Conservation (phyloP, 2,888 invertebrate genomes). For the Molanna angustata region DNA sequence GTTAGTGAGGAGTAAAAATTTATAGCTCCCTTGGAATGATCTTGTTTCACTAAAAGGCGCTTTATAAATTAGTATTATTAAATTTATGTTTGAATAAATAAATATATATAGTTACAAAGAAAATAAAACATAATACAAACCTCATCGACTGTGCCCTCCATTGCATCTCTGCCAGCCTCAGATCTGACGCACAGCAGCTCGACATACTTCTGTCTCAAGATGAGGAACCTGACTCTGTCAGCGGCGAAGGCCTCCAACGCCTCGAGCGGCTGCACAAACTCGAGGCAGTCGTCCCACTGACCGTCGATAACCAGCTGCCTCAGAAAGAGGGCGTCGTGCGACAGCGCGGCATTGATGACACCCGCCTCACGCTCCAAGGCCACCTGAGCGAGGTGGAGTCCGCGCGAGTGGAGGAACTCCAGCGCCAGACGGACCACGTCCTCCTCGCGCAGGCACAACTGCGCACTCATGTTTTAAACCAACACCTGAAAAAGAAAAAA, state of each 20-base stretch:
- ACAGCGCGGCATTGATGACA: conserved; percentile 88
- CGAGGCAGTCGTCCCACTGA: conserved; percentile 96
- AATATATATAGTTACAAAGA: no score
- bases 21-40: no score
- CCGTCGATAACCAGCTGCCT: conserved; percentile 94
- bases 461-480: conserved; percentile 61
- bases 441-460: conserved; percentile 82
- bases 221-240: conserved; percentile 80
- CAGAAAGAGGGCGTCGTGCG: conserved; percentile 91
- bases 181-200: conserved; percentile 92
- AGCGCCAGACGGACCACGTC: conserved; percentile 82
- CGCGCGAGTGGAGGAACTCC: conserved; percentile 85
- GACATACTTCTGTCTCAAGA: conserved; percentile 89
- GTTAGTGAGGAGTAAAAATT: no score
- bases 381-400: conserved; percentile 88
- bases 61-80: no score
- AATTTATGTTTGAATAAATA: no score
- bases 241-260: conserved; percentile 78
- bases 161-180: conserved; percentile 83
- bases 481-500: no score
- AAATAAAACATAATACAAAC: no score
- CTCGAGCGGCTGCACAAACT: conserved; percentile 92
- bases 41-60: no score
- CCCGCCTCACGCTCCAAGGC: conserved; percentile 93
- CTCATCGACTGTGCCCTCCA: conserved; percentile 91